Evolutionary conservation across 92 coral and sea anemone genomes (phyloP).

Genomic region (Phenganax marumi): DNA sequence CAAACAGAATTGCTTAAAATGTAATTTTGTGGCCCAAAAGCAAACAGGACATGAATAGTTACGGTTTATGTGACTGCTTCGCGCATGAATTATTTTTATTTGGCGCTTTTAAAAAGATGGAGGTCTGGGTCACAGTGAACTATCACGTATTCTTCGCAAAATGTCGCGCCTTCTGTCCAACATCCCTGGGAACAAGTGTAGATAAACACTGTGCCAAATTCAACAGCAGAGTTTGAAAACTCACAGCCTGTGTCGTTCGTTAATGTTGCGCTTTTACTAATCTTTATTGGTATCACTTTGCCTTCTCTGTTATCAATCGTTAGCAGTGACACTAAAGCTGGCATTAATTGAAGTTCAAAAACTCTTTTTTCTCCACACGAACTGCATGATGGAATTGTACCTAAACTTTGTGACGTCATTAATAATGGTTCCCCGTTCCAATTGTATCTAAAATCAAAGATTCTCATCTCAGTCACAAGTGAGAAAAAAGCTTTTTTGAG

Average conservation of each 20-base stretch:
- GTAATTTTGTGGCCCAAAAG: too few relatives aligned
- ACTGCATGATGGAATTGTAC: constrained; percentile 62
- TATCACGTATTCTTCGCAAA: constrained; percentile 63
- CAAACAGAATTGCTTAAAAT: too few relatives aligned
- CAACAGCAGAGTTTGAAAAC: constrained; percentile 39
- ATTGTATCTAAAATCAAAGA: constrained; percentile 60
- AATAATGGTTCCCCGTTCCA: constrained; percentile 76
- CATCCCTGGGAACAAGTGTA: constrained; percentile 77
- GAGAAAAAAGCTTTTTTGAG: not conserved
- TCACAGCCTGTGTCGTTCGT: constrained; percentile 1
- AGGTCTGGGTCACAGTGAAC: constrained; percentile 85
- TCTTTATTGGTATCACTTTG: not conserved
- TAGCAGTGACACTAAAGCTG: constrained; percentile 67
- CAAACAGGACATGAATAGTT: too few relatives aligned
- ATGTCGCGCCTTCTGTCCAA: constrained; percentile 55
- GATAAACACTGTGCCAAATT: constrained; percentile 87
- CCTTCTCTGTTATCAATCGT: constrained; percentile 7
- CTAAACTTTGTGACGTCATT: constrained; percentile 43
- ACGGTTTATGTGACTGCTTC: too few relatives aligned
- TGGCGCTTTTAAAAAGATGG: constrained; percentile 45
- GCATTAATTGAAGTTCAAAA: constrained; percentile 89
- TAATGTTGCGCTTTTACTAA: not conserved
- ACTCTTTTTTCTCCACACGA: constrained; percentile 76
- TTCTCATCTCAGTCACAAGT: not conserved
- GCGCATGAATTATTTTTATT: not conserved